Evolutionary conservation across 2,797 vertebrate species (phyloP), one percentile per base, ranked within the genome.

Genomic region (Smutsia temminckii): DNA sequence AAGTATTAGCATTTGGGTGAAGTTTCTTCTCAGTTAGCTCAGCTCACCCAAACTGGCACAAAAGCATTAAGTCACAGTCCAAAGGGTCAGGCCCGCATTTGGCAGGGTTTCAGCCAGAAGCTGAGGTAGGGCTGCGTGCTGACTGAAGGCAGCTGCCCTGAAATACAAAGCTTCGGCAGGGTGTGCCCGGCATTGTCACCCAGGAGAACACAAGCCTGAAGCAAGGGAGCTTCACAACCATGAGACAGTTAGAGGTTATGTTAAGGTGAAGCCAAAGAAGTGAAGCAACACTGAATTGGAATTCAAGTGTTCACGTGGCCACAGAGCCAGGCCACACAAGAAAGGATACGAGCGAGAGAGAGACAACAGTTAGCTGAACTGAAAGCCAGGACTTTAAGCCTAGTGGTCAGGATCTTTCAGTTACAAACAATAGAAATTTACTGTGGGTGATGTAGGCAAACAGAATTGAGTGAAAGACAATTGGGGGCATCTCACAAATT

Each of bases 11-110:
- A 89, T 91, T 88, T 85, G 57, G 55, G 63, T 91, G 83, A 95
- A 77, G 89, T 91, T 91, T 93, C n/a, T 83, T 75, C 34, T 85
- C 55, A 27, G 55, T 87, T 92, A 88, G 53, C 71, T 91, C 83
- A 92, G 85, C 37, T 92, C 55, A 89, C 66, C 20, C n/a, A 90
- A 84, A 59, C 61, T 97, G 91, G 83, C 79, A 91, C 94, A 80
- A 94, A 80, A 86, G 85, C 89, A 51, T 84, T 69, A 87, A 94
- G 90, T 94, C 88, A 86, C n/a, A 95, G 91, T 89, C 68, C 94
- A 96, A 92, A 95, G 53, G 51, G 89, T 93, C 71, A 93, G 64
- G 59, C 90, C 53, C 46, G 61, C 49, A 42, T 25, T 8, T 95
- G 95, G 95, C 93, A 94, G 80, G 14, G 63, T 86, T 93, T 92